Evolutionary conservation across 1,140 invertebrate genomes (phyloP).

Genomic region (Homalodisca vitripennis): DNA sequence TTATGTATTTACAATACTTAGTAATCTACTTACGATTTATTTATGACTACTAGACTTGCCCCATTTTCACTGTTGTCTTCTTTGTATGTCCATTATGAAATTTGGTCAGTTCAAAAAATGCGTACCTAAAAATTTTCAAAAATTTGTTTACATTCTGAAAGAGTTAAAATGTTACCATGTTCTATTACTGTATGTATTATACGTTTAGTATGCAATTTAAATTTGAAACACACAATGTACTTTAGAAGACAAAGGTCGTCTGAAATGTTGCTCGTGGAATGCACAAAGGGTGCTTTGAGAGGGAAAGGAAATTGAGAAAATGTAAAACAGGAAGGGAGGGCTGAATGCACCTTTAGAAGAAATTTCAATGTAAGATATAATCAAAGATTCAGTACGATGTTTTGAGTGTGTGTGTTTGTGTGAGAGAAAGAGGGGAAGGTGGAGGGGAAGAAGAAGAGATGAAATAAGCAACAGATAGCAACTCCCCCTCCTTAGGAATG

Average conservation of each 20-base stretch:
- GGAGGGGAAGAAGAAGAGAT: conserved; percentile 27
- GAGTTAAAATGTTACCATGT: too few species aligned
- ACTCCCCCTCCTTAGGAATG: conserved; percentile 32
- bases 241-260: conserved; percentile 14
- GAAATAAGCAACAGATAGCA: conserved; percentile 34
- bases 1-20: too few species aligned
- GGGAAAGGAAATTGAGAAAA: conserved; percentile 32
- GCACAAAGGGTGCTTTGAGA: conserved; percentile 29
- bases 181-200: too few species aligned
- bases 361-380: conserved; percentile 35
- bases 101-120: too few species aligned
- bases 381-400: conserved; percentile 33
- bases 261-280: conserved; percentile 22
- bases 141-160: too few species aligned
- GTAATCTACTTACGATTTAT: too few species aligned
- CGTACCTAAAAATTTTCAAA: too few species aligned
- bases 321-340: conserved; percentile 31
- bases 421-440: not conserved
- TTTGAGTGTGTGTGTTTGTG: conserved; percentile 27
- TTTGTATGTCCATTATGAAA: too few species aligned
- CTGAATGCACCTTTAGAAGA: conserved; percentile 33
- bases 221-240: not conserved
- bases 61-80: too few species aligned
- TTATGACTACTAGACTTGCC: too few species aligned
- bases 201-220: not conserved